Conservation (phyloP, 2,888 invertebrate genomes). For the Andrena bucephala region DNA sequence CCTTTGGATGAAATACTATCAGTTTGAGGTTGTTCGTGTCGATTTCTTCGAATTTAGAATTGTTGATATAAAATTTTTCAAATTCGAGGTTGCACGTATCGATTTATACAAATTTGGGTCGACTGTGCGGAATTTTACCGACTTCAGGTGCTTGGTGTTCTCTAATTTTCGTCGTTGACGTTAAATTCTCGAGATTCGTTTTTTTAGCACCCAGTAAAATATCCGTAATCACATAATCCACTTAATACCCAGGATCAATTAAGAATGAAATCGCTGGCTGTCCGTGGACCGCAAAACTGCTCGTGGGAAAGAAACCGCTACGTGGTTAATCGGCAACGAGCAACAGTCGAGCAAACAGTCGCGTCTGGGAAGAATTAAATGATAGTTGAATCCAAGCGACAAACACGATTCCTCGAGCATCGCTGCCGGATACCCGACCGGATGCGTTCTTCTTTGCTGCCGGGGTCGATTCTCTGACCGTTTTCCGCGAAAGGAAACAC, state of each 20-base stretch:
- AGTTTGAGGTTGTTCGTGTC: no score
- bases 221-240: no score
- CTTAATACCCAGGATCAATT: neutral
- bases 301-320: conserved; percentile 35
- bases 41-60: no score
- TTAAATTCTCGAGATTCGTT: no score
- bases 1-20: neutral
- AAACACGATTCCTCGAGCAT: conserved; percentile 41
- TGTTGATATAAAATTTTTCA: no score
- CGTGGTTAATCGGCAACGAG: conserved; percentile 38
- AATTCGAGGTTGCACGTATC: no score
- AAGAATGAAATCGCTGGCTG: neutral
- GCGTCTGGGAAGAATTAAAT: conserved; percentile 20
- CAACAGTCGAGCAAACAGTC: conserved; percentile 15
- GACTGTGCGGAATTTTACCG: no score
- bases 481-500: conserved; percentile 66
- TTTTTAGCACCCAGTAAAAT: no score
- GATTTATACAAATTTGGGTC: no score
- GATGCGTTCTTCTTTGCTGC: conserved; percentile 57
- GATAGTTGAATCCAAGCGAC: conserved; percentile 47
- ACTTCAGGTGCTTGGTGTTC: no score
- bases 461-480: conserved; percentile 34
- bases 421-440: conserved; percentile 50
- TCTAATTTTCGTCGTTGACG: no score
- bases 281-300: conserved; percentile 6